phyloP scores from a whole-genome alignment of 2,888 invertebrate species.

The Mesorhabditis belari region DNA sequence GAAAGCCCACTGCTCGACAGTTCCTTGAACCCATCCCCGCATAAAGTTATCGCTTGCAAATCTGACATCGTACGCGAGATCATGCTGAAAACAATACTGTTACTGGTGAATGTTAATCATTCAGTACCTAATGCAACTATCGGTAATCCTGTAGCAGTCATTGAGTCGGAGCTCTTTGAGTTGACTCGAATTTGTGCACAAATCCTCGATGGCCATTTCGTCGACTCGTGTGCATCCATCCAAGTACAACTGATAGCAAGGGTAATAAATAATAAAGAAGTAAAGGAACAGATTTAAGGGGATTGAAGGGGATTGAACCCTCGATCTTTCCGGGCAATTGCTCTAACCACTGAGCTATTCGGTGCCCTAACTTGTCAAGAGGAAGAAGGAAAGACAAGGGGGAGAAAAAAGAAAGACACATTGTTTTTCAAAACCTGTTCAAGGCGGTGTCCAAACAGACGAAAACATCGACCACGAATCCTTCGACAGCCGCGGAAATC shows the following conservation, averaged over 20 bases:
- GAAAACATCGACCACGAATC: constrained; percentile 47
- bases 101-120: neutral
- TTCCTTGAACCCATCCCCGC: constrained; percentile 34
- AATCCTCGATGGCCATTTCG: constrained; percentile 46
- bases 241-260: constrained; percentile 31
- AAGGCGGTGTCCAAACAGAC: constrained; percentile 39
- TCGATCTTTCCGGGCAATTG: too few species aligned
- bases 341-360: too few species aligned
- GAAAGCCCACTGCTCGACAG: constrained; percentile 23
- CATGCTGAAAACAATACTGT: constrained; percentile 27
- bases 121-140: constrained; percentile 14
- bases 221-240: constrained; percentile 47
- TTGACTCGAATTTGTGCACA: constrained; percentile 41
- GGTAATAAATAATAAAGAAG: neutral
- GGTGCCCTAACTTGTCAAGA: neutral
- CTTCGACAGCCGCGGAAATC: constrained; percentile 44
- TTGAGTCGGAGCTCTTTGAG: constrained; percentile 40
- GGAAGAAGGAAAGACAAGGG: too few species aligned
- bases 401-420: neutral
- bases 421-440: constrained; percentile 27
- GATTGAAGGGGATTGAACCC: neutral
- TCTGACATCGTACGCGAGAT: constrained; percentile 43
- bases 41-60: constrained; percentile 34
- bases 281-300: neutral
- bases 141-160: constrained; percentile 41